Evolutionary conservation across 2,113 vertebrate genomes (phyloP).

Genomic region (Xiphophorus maculatus): DNA sequence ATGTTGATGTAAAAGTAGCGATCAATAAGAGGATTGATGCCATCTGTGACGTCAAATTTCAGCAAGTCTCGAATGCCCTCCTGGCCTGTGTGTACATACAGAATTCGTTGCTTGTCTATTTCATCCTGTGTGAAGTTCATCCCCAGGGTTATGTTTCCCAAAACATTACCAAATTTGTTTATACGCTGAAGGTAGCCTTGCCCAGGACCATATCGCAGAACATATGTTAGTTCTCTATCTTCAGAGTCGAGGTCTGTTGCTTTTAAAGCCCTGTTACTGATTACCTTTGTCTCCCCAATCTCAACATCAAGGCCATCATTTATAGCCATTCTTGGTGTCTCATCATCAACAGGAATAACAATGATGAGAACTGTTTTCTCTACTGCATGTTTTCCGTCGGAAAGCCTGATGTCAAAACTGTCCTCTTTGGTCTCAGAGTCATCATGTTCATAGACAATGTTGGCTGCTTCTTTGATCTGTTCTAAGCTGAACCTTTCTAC

Average conservation of each 20-base stretch:
- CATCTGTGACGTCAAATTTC: conserved; percentile 96
- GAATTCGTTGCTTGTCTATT: conserved; percentile 87
- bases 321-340: conserved; percentile 92
- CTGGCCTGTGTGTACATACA: conserved; percentile 88
- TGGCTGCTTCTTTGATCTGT: conserved; percentile 90
- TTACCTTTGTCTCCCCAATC: conserved; percentile 88
- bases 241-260: conserved; percentile 96
- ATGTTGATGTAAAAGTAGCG: conserved; percentile 95
- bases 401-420: conserved; percentile 87
- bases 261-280: conserved; percentile 86
- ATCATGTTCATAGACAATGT: conserved; percentile 93
- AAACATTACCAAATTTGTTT: conserved; percentile 74
- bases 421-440: conserved; percentile 93
- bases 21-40: conserved; percentile 92
- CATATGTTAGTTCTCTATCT: conserved; percentile 86
- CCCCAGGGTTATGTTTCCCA: conserved; percentile 88
- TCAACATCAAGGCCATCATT: conserved; percentile 94
- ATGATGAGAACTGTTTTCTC: conserved; percentile 84
- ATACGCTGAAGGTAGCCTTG: conserved; percentile 87
- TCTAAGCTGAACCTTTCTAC: conserved; percentile 87
- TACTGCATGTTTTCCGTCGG: conserved; percentile 86
- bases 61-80: conserved; percentile 91
- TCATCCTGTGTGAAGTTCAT: conserved; percentile 97
- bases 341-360: conserved; percentile 92
- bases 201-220: conserved; percentile 86